phyloP scores from a whole-genome alignment of 2,797 vertebrate genomes.

The Bovichtus variegatus region DNA sequence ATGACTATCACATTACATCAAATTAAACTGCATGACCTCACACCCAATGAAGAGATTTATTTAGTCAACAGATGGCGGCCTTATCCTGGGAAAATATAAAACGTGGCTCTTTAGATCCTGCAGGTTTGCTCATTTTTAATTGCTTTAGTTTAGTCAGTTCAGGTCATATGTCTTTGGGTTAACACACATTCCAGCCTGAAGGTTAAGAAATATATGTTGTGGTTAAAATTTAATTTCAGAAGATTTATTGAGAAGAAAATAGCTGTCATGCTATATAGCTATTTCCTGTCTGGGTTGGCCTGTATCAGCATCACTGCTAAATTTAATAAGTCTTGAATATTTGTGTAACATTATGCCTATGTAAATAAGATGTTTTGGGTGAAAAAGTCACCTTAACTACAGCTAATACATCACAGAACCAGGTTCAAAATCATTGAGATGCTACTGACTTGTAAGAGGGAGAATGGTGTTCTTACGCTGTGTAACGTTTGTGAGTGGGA shows the following conservation, averaged over 20 bases:
- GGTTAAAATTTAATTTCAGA: not conserved
- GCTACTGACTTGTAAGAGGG: too few species aligned
- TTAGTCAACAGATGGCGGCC: slow-evolving; percentile 72
- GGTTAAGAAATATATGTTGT: slow-evolving; percentile 11
- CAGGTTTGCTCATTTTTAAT: slow-evolving; percentile 47
- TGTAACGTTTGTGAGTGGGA: too few species aligned
- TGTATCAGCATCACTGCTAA: not conserved
- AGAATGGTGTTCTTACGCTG: too few species aligned
- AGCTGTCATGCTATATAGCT: not conserved
- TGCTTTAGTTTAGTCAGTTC: slow-evolving; percentile 27
- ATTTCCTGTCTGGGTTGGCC: not conserved
- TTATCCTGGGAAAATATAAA: slow-evolving; percentile 63
- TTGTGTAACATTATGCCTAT: not conserved
- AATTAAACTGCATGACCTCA: slow-evolving; percentile 76
- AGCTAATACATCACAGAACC: not conserved
- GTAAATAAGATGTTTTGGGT: not conserved
- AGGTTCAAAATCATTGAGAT: too few species aligned
- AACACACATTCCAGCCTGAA: slow-evolving; percentile 4
- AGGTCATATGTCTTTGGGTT: slow-evolving; percentile 20
- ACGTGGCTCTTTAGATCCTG: slow-evolving; percentile 46
- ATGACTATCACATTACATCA: slow-evolving; percentile 80
- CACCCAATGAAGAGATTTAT: slow-evolving; percentile 70
- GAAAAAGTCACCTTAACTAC: not conserved
- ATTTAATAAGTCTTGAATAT: not conserved
- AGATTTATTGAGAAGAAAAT: not conserved